A percentile compares a stretch with the other conserved stretches of the same genome.
Conservation (phyloP, 2,113 vertebrate species). For the Rhineura floridana region DNA sequence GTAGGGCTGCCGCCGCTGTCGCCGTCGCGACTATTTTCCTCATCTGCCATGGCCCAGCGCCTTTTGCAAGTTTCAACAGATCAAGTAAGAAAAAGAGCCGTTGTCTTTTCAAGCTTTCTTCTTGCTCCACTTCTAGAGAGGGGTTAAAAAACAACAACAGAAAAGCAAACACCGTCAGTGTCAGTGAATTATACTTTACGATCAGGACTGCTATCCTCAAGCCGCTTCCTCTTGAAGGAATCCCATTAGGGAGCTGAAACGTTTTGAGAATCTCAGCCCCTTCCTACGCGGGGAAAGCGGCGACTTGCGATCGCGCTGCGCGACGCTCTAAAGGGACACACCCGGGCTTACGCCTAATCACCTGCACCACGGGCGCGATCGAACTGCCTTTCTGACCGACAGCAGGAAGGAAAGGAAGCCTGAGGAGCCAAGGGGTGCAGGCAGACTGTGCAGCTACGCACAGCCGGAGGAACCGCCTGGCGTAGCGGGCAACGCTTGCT, state of each 20-base stretch:
- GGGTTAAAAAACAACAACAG: neutral
- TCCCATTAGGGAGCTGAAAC: neutral
- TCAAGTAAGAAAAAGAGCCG: no score
- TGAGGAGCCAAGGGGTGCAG: accelerated
- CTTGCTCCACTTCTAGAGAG: conserved; percentile 27
- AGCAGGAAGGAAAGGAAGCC: neutral
- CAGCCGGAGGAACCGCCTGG: conserved; percentile 10
- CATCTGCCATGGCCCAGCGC: conserved; percentile 85
- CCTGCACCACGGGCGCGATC: neutral
- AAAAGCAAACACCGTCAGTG: conserved; percentile 33
- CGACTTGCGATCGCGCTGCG: neutral
- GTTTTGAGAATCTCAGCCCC: neutral
- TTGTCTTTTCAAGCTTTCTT: neutral
- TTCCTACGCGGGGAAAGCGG: neutral
- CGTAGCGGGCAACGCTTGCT: neutral
- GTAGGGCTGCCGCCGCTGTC: conserved; percentile 18
- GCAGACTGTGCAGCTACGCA: neutral
- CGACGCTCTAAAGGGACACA: neutral
- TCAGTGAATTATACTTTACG: neutral
- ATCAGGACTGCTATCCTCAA: neutral
- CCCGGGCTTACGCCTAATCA: neutral
- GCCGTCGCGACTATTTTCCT: conserved; percentile 73
- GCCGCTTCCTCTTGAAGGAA: neutral
- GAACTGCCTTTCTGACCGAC: neutral
- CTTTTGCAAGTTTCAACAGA: conserved; percentile 27